Percentiles rank a stretch among this genome's conserved stretches.
These are phyloP conservation scores for Quadroppia sp. DNA, from an alignment of 2,888 invertebrate genomes.

Conservation along the genomic window DNA sequence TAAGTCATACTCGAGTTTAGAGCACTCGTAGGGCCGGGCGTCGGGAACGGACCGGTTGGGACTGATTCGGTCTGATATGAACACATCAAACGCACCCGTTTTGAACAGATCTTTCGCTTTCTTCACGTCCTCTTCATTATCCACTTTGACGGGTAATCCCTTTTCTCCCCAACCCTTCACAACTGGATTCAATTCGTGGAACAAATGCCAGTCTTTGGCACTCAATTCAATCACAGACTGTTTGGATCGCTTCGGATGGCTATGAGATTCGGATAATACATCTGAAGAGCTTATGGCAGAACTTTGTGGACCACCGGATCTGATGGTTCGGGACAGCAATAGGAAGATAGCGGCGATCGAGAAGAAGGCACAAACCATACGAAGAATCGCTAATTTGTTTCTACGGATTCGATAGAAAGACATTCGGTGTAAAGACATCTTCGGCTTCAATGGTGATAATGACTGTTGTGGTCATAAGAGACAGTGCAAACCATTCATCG, in stretches of 20 bases:
- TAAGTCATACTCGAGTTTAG: conserved; percentile 59
- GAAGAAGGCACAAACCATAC: conserved; percentile 22
- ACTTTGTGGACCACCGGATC: neutral
- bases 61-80: conserved; percentile 80
- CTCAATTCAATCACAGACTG: conserved; percentile 38
- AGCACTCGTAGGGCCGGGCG: conserved; percentile 61
- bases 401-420: conserved; percentile 18
- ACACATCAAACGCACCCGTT: conserved; percentile 79
- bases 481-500: neutral
- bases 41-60: conserved; percentile 73
- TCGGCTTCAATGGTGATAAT: neutral
- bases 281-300: conserved; percentile 17
- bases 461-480: neutral
- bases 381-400: conserved; percentile 18
- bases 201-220: conserved; percentile 41
- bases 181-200: conserved; percentile 51
- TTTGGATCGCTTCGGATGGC: conserved; percentile 26
- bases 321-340: conserved; percentile 22
- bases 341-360: conserved; percentile 23
- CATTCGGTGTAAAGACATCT: conserved; percentile 20
- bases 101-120: conserved; percentile 65
- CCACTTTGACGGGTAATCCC: conserved; percentile 65
- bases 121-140: conserved; percentile 62
- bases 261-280: neutral
- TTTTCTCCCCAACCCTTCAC: conserved; percentile 67